Conservation (phyloP, 53 echinoderm and acorn worm genomes). For the Hippasteria phrygiana region DNA sequence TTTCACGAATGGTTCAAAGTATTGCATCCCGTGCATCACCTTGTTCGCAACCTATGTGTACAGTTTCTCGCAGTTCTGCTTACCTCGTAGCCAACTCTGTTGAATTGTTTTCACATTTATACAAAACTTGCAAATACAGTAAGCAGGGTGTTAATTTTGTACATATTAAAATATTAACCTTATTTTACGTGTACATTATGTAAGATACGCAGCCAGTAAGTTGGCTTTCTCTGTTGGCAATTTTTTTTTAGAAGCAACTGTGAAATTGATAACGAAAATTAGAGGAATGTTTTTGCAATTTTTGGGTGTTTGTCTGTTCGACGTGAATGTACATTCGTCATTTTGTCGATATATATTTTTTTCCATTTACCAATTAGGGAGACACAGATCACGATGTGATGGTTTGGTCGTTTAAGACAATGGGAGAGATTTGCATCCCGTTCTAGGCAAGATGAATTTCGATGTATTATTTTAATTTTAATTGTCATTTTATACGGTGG, state of each 20-base stretch:
- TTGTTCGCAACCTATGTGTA: conserved; percentile 27
- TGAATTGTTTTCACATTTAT: conserved; percentile 62
- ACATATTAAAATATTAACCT: conserved; percentile 42
- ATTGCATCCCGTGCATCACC: conserved; percentile 4
- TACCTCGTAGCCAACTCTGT: neutral
- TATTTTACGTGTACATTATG: conserved; percentile 66
- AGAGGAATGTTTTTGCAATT: conserved; percentile 65
- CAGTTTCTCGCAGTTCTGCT: conserved; percentile 38
- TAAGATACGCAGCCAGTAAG: conserved; percentile 58
- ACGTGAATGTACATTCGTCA: conserved; percentile 31
- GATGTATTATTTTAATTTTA: conserved; percentile 58
- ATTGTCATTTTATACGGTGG: conserved; percentile 63
- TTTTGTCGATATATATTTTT: conserved; percentile 50
- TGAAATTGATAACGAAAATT: conserved; percentile 28
- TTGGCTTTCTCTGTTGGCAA: conserved; percentile 31
- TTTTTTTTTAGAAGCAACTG: conserved; percentile 62
- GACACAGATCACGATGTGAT: neutral
- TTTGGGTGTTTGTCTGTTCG: conserved; percentile 57
- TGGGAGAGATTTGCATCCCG: neutral
- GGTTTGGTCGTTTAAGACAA: neutral
- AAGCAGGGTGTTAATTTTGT: conserved; percentile 65
- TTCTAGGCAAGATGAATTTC: conserved; percentile 31
- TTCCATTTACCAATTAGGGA: conserved; percentile 30
- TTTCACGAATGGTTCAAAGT: conserved; percentile 33
- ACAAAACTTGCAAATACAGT: conserved; percentile 48